Percentiles rank a stretch among this genome's conserved stretches.
Conservation (phyloP, 2,113 vertebrate species). For the Condylura cristata region DNA sequence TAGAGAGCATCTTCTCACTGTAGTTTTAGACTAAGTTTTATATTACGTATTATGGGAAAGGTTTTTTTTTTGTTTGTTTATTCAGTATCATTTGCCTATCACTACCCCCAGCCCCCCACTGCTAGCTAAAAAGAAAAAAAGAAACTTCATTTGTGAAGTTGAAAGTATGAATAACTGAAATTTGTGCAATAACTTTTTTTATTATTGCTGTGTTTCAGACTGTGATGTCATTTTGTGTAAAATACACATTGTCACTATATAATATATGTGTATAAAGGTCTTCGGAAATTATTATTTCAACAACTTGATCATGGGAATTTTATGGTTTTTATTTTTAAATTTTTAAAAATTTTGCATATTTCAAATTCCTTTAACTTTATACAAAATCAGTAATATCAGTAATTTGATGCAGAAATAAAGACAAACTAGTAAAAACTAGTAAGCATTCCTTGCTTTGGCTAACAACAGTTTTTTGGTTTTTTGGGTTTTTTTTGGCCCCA, state of each 20-base stretch:
- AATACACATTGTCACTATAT: neutral
- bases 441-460: neutral
- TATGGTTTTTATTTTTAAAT: neutral
- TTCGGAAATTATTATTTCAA: neutral
- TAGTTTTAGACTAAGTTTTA: neutral
- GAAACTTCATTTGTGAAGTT: neutral
- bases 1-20: neutral
- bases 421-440: neutral
- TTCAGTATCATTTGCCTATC: neutral
- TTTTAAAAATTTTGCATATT: neutral
- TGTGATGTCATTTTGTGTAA: neutral
- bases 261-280: neutral
- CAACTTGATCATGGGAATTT: neutral
- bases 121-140: neutral
- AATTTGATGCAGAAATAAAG: neutral
- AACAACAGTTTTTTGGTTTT: no score
- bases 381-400: neutral
- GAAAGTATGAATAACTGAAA: neutral
- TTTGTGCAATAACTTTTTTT: neutral
- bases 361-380: slow-evolving; percentile 23
- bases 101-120: neutral
- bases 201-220: neutral
- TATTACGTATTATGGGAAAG: neutral
- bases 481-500: slow-evolving; percentile 1
- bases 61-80: neutral